Evolutionary conservation across 2,113 vertebrate species (phyloP), one percentile per base, ranked within the genome.

Genomic region (Fregata magnificens): DNA sequence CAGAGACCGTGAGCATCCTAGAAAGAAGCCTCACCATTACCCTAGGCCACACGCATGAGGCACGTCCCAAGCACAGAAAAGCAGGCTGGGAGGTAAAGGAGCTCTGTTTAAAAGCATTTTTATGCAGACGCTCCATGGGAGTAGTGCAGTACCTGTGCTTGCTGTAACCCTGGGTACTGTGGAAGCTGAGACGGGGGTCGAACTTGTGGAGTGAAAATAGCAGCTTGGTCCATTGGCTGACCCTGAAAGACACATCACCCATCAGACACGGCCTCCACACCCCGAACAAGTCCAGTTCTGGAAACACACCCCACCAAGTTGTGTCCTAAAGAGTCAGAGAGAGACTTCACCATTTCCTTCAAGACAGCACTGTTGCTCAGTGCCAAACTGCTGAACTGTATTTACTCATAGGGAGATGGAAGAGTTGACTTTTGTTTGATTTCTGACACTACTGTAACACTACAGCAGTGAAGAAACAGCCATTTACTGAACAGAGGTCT

Each of bases 91-190:
- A 29, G 44, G 40, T 13, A 20, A 36, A 40, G 40, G 16, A 52
- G 13, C 26, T 29, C 36, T 7, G 6, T 8, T 32, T 12, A 11
- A 47, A 36, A 25, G 53, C 25, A 11, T 9, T 36, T 29, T 10
- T 6, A 32, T 4, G 47, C 56, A n/a, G 31, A 6, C 1, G 5
- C 19, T 49, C 36, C 14, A 3, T 0, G 3, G 38, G 26, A 79
- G 50, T 2, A 78, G 50, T 0, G 26, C 34, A 16, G 70, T 98
- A 98, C 98, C 98, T 98, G 98, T 94, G 98, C 90, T 40, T 97
- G 98, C 70, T 97, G 98, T n/a, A 98, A 78, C 91, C 96, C 97
- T 40, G 97, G 96, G 42, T 97, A 98, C 77, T 97, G 98, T 1
- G 96, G 90, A 34, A 97, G 95, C 82, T 98, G 98, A 44, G 97